phyloP scores from a whole-genome alignment of 2,888 invertebrate genomes.

The Pteria penguin region DNA sequence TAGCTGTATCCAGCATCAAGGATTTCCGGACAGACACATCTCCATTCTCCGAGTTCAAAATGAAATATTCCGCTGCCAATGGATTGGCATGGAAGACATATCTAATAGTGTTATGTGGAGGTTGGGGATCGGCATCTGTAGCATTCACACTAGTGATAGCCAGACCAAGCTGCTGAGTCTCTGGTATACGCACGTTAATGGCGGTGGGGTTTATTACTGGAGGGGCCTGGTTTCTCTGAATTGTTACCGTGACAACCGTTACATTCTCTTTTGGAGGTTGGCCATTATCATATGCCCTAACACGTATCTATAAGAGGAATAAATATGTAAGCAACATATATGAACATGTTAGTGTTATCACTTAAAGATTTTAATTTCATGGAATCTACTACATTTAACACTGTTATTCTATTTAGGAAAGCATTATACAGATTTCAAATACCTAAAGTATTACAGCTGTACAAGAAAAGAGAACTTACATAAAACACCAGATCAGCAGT shows the following conservation, averaged over 20 bases:
- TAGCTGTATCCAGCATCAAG: conserved; percentile 49
- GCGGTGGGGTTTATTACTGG: conserved; percentile 56
- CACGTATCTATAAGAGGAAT: conserved; percentile 49
- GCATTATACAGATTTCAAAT: no score
- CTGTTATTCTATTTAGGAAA: no score
- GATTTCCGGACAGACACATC: conserved; percentile 53
- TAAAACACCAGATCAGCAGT: conserved; percentile 48
- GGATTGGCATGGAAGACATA: conserved; percentile 42
- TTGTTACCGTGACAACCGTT: conserved; percentile 55
- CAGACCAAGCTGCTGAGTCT: conserved; percentile 53
- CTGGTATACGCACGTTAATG: conserved; percentile 49
- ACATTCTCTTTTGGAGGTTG: conserved; percentile 58
- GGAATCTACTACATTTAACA: no score
- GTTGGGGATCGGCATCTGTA: conserved; percentile 61
- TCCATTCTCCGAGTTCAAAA: conserved; percentile 53
- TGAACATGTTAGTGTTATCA: no score
- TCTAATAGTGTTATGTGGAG: conserved; percentile 60
- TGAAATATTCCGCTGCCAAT: conserved; percentile 56
- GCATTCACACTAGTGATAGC: conserved; percentile 55
- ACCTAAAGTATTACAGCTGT: no score
- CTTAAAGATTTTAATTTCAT: no score
- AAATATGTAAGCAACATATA: no score
- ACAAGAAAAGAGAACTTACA: conserved; percentile 37
- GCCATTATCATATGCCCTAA: conserved; percentile 67
- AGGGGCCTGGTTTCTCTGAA: conserved; percentile 57